These are phyloP conservation scores for Orbicella faveolata DNA, from an alignment of 64 coral and sea anemone genomes.

Conservation along the genomic window DNA sequence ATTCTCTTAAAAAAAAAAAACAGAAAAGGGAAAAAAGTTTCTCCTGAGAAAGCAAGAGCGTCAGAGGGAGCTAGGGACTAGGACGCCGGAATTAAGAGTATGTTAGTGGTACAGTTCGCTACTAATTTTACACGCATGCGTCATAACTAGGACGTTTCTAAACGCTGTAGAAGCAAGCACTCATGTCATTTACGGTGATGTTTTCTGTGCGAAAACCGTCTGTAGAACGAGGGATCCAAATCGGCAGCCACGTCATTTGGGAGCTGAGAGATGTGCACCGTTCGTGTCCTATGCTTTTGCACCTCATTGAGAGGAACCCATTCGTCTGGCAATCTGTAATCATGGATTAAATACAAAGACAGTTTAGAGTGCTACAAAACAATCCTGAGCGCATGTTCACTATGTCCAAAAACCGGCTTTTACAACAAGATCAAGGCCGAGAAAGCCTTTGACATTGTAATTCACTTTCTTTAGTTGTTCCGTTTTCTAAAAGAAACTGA, in stretches of 20 bases:
- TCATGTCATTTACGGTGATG: conserved; percentile 78
- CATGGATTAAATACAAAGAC: background rate
- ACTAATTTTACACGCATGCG: background rate
- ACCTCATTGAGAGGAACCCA: conserved; percentile 80
- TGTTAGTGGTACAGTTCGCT: too few species aligned
- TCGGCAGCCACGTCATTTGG: conserved; percentile 90
- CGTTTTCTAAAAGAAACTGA: too few species aligned
- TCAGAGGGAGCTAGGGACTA: too few species aligned
- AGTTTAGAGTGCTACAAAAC: background rate
- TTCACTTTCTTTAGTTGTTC: too few species aligned
- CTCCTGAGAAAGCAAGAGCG: too few species aligned
- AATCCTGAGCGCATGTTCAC: too few species aligned
- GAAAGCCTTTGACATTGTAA: too few species aligned
- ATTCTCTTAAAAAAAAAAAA: too few species aligned
- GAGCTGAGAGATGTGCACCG: conserved; percentile 83
- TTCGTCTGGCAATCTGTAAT: conserved; percentile 78
- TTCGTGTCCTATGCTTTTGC: conserved; percentile 56
- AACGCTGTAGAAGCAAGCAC: background rate
- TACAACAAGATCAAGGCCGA: too few species aligned
- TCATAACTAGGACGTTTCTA: background rate
- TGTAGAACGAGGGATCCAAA: conserved; percentile 96
- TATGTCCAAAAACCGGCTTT: too few species aligned
- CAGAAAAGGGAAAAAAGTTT: too few species aligned
- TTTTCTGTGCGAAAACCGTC: conserved; percentile 88
- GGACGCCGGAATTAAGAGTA: too few species aligned